Conservation (phyloP, 1,140 invertebrate species). For the Apis mellifera region Amel_HAv3.1 CM009931.2:25605501-25606000, state of each 20-base stretch:
- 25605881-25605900: background rate
- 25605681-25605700: too few species aligned
- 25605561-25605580: conserved; percentile 18
- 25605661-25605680: background rate
- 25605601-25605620: conserved; percentile 19
- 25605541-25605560: background rate
- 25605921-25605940: too few species aligned
- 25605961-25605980: too few species aligned
- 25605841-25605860: background rate
- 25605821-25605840: too few species aligned
- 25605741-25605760: background rate
- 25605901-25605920: too few species aligned
- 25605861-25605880: background rate
- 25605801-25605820: background rate
- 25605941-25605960: too few species aligned
- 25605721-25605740: background rate
- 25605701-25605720: background rate
- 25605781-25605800: background rate
- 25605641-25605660: background rate
- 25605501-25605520: conserved; percentile 31
- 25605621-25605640: conserved; percentile 25
- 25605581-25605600: conserved; percentile 25
- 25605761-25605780: too few species aligned
- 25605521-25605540: conserved; percentile 17
- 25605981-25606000: too few species aligned